Evolutionary conservation across 1,140 invertebrate species (phyloP).

Genomic region (Danaus plexippus): DNA sequence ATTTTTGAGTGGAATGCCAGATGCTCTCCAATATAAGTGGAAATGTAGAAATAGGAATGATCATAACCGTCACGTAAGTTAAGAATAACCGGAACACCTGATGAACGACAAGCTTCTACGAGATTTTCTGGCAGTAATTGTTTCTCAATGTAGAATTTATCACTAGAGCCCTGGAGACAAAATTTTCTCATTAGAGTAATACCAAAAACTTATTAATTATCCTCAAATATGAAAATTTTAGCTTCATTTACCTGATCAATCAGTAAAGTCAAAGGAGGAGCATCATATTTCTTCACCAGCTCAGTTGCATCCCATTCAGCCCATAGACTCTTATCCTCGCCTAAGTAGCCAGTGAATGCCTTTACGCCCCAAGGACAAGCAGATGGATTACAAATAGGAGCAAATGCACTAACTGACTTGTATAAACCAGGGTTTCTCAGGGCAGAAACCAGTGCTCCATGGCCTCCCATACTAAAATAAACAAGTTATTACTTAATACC

Average conservation of each 20-base stretch:
- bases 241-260: slow-evolving; percentile 86
- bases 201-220: too few species aligned
- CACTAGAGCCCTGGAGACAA: slow-evolving; percentile 80
- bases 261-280: slow-evolving; percentile 86
- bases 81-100: slow-evolving; percentile 80
- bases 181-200: too few species aligned
- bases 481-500: slow-evolving; percentile 1
- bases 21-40: slow-evolving; percentile 95
- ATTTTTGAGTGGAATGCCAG: slow-evolving; percentile 89
- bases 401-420: slow-evolving; percentile 94
- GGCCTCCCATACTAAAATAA: slow-evolving; percentile 92
- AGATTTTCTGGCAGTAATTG: slow-evolving; percentile 93
- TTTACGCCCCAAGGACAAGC: slow-evolving; percentile 90
- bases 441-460: slow-evolving; percentile 94
- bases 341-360: slow-evolving; percentile 91
- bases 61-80: slow-evolving; percentile 93
- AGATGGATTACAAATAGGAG: slow-evolving; percentile 94
- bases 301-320: slow-evolving; percentile 91
- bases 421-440: slow-evolving; percentile 94
- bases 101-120: slow-evolving; percentile 77
- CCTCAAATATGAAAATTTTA: too few species aligned
- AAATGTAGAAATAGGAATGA: slow-evolving; percentile 96
- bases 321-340: slow-evolving; percentile 81
- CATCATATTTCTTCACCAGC: slow-evolving; percentile 87
- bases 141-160: slow-evolving; percentile 84